Evolutionary conservation across 2,888 invertebrate genomes (phyloP), one percentile per base, ranked within the genome.

Genomic region (Epinotia demarniana): DNA sequence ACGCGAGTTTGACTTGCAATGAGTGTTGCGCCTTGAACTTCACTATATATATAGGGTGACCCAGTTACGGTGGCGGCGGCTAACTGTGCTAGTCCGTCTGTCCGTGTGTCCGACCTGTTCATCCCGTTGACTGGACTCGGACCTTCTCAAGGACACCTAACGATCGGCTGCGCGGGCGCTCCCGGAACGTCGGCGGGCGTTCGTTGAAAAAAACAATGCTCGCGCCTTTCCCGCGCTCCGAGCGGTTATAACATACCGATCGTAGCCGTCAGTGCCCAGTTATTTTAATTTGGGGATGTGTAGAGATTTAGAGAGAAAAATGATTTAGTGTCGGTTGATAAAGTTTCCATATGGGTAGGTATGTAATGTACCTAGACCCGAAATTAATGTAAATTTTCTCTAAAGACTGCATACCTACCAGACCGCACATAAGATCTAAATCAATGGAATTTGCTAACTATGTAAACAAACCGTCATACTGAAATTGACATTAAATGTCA

Each of bases 31-130:
- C 96, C 96, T 96, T 96, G 96, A 96, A 96, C 96, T 96, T 96
- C 96, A 94, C 94, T 95, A 95, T 96, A 96, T 96, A 97, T 96
- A 97, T 96, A 96, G 93, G 92, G 92, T 96, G 97, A 96, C 97
- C 96, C 95, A 97, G 96, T 95, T 96, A 90, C 88, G 81, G 95
- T 95, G 95, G 88, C 85, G 83, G 83, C 86, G 84, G 87, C 84
- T 93, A 92, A 92, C 93, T 93, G 93, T 93, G 92, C 89, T 90
- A 89, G 89, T 88, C 85, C 81, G 85, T 85, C 85, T 84, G 87
- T 84, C 86, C 84, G 84, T 86, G 82, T 84, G 87, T 85, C 86
- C 88, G 86, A 90, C 89, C 89, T 87, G 90, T 87, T 86, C 85
- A 89, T 92, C 92, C 91, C 89, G 90, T 89, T 89, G 87, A 76